Evolutionary conservation across 2,797 vertebrate genomes (phyloP).

Genomic region (Echiichthys vipera): DNA sequence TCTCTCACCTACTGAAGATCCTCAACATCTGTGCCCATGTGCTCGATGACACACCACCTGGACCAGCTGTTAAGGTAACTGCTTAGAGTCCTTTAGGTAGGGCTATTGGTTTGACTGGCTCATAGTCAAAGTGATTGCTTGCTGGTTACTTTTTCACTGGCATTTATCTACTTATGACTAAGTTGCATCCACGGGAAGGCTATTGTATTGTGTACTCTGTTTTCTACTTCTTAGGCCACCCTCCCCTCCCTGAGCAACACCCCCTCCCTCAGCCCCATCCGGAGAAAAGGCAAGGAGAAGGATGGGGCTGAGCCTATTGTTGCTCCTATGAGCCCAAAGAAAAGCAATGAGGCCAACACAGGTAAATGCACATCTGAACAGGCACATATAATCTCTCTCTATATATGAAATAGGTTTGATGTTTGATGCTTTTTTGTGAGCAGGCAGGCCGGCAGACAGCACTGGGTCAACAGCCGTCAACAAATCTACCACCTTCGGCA

Average conservation of each 20-base stretch:
- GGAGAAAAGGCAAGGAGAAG: conserved; percentile 96
- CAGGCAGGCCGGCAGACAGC: conserved; percentile 89
- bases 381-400: neutral
- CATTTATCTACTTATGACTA: neutral
- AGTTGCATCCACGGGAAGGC: neutral
- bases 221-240: conserved; percentile 83
- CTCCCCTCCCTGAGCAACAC: conserved; percentile 95
- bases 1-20: conserved; percentile 93
- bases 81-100: neutral
- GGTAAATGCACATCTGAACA: conserved; percentile 76
- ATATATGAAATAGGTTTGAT: neutral
- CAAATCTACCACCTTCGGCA: conserved; percentile 93
- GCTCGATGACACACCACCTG: conserved; percentile 93
- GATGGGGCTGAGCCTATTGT: conserved; percentile 86
- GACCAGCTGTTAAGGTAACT: conserved; percentile 91
- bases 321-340: conserved; percentile 94
- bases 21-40: conserved; percentile 98
- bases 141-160: neutral
- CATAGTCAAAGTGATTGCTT: neutral
- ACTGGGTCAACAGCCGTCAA: conserved; percentile 85
- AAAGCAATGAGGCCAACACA: conserved; percentile 87
- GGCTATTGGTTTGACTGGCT: neutral
- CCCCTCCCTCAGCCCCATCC: conserved; percentile 96
- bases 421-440: conserved; percentile 62
- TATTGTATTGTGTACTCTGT: neutral